phyloP scores from a whole-genome alignment of 2,113 vertebrate genomes.

The Cyprinus carpio region DNA sequence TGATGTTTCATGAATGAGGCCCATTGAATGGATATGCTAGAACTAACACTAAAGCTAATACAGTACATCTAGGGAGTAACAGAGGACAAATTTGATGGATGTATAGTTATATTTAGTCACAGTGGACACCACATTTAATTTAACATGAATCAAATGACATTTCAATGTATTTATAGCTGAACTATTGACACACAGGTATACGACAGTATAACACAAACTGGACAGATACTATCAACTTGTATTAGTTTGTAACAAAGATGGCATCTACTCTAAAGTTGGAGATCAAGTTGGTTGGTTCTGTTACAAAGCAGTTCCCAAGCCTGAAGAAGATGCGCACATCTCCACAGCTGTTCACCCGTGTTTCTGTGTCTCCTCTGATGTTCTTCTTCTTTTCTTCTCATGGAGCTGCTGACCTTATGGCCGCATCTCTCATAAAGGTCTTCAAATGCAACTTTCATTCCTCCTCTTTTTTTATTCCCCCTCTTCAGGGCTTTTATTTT shows the following conservation, averaged over 20 bases:
- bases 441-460: constrained; percentile 38
- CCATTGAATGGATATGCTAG: background rate
- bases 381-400: constrained; percentile 14
- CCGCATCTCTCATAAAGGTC: constrained; percentile 20
- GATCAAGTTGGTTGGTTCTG: background rate
- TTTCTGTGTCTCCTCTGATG: background rate
- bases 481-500: constrained; percentile 20
- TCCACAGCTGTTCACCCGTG: background rate
- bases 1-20: background rate
- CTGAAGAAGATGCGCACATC: background rate
- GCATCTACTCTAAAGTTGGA: background rate
- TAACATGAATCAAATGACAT: background rate
- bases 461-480: background rate
- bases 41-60: background rate
- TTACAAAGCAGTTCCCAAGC: background rate
- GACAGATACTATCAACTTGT: background rate
- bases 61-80: background rate
- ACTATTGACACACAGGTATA: background rate
- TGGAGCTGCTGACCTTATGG: constrained; percentile 26
- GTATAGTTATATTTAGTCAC: background rate
- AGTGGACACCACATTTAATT: background rate
- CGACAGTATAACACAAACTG: background rate
- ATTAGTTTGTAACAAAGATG: background rate
- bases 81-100: background rate
- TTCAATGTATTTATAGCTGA: background rate